Evolutionary conservation across 1,140 invertebrate genomes (phyloP), one percentile per base, ranked within the genome.

Genomic region (Maconellicoccus hirsutus): DNA sequence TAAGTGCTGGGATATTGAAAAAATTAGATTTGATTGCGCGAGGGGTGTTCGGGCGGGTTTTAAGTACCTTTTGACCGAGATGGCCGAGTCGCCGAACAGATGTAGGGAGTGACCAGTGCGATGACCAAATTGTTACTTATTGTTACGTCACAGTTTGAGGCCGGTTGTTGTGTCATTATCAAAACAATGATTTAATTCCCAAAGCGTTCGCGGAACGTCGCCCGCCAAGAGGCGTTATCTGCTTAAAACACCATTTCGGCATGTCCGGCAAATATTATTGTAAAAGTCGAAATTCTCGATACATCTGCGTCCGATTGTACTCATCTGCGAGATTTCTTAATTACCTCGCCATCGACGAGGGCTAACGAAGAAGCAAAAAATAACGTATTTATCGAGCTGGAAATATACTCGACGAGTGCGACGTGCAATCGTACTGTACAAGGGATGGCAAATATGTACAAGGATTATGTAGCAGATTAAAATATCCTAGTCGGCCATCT

Each of bases 101-200:
- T 66, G 61, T 66, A 66, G 25, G 25, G 61, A 66, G 61, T 66
- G 61, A 66, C 61, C 61, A 66, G 25, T 66, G n/a, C 61, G 19
- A 66, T 66, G 19, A 25, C 19, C 61, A 22, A 66, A 25, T 66
- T 66, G 61, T 66, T 19, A 12, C 3, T 23, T 25, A 66, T 66
- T 66, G 61, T 66, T 66, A 66, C 61, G 21, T 66, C 61, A 66
- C 61, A 66, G 61, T 66, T 66, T 66, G 61, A 66, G 25, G 6
- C 16, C 61, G 52, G 4, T 66, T 10, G 61, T 16, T 22, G 3
- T 4, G 61, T 10, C 61, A 26, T 66, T 66, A 66, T 66, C 61
- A 66, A 66, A 66, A 66, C 61, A 66, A 66, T 66, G 61, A 66
- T 66, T 66, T 66, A 66, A 66, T 66, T 66, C 61, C 61, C 61